Evolutionary conservation across 2,113 vertebrate species (phyloP), one percentile per base, ranked within the genome.

Genomic region (Cebus imitator): DNA sequence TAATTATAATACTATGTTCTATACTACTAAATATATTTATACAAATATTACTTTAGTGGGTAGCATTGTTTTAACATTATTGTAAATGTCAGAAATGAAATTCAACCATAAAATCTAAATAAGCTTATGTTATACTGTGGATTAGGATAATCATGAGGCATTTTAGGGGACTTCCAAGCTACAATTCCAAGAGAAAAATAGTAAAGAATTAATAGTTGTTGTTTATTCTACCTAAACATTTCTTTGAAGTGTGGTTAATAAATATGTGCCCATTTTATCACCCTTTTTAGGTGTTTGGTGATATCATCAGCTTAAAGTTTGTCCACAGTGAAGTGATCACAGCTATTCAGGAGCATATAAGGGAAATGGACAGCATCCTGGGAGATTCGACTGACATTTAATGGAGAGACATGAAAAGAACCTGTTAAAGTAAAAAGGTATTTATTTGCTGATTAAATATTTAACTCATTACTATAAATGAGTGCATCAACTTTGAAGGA

Each of bases 201-300:
- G 10, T 11, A 21, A n/a, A 35, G 32, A 83, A 73, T 11, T 13
- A 16, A 4, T 2, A 55, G 0, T 12, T 37, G 90, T 37, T 8
- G 20, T 27, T 70, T 23, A 75, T 70, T 84, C 35, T 2, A 64
- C 4, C 9, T 93, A 52, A 85, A 95, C 95, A 96, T 52, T 94
- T 92, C 81, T 70, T 86, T 95, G 83, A 98, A 97, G 0, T 9
- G 11, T 97, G 30, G 57, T 64, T 87, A 94, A 91, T 57, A 66
- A 35, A 1, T 5, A 30, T 9, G 14, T 94, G 13, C 45, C 82
- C 37, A 75, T 94, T 95, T 96, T n/a, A 4, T 97, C 91, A 50
- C 66, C 35, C 73, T 97, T 98, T 98, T 90, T 98, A 99, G 99
- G 98, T 99, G n/a, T 98, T 99, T 84, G 99, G 99, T 87, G 98